Conservation (phyloP, 1,140 invertebrate species). For the Bombus huntii region DNA sequence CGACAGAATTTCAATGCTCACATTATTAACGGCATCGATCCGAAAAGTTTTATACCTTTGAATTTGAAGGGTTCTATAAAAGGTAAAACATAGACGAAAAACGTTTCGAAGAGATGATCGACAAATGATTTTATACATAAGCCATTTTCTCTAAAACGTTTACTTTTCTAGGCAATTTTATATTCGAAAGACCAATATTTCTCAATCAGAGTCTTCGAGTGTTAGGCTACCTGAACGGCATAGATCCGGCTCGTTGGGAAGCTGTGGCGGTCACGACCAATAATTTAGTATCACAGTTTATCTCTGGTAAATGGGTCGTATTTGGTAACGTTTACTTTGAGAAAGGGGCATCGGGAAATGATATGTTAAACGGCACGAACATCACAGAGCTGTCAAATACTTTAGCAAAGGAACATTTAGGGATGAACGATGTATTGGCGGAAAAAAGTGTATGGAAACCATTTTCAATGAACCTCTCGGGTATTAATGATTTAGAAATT, state of each 20-base stretch:
- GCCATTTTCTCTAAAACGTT: background rate
- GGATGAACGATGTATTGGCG: slow-evolving; percentile 59
- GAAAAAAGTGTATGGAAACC: slow-evolving; percentile 66
- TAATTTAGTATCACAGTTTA: slow-evolving; percentile 60
- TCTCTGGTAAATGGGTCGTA: slow-evolving; percentile 75
- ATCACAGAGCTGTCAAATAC: slow-evolving; percentile 62
- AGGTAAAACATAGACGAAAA: slow-evolving; percentile 49
- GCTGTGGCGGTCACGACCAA: slow-evolving; percentile 62
- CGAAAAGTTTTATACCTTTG: slow-evolving; percentile 56
- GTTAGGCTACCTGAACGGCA: slow-evolving; percentile 69
- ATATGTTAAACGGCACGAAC: slow-evolving; percentile 71
- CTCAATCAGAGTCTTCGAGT: slow-evolving; percentile 68
- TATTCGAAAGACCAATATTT: slow-evolving; percentile 72
- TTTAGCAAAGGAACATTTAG: slow-evolving; percentile 59
- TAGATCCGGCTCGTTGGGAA: slow-evolving; percentile 73
- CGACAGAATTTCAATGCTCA: slow-evolving; percentile 62
- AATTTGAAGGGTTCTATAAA: slow-evolving; percentile 46
- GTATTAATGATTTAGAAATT: background rate
- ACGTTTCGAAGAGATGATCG: background rate
- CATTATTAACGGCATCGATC: slow-evolving; percentile 67
- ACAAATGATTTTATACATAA: background rate
- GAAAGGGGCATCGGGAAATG: slow-evolving; percentile 66
- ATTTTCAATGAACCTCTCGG: background rate
- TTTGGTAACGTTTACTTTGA: slow-evolving; percentile 73
- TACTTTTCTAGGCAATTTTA: slow-evolving; percentile 66